Evolutionary conservation across 2,797 vertebrate genomes (phyloP).

Genomic region (Moxostoma hubbsi): DNA sequence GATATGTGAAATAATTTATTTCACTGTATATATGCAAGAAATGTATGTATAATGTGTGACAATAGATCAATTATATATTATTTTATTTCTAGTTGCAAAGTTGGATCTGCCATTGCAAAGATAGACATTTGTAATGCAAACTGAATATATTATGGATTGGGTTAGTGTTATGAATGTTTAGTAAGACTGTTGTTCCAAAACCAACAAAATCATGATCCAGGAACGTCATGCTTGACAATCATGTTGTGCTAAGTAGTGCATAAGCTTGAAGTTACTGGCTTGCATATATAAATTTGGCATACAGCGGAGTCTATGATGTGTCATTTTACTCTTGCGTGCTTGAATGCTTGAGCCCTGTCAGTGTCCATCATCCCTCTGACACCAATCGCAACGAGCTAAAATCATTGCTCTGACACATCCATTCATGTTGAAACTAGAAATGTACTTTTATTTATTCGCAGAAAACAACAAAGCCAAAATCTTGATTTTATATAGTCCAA

Average conservation of each 20-base stretch:
- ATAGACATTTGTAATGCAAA: not conserved
- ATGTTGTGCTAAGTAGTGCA: not conserved
- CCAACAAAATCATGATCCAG: not conserved
- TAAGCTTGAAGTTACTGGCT: not conserved
- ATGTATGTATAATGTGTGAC: too few relatives aligned
- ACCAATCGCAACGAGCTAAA: slow-evolving; percentile 17
- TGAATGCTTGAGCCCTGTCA: slow-evolving; percentile 3
- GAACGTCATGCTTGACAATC: not conserved
- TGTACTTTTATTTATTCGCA: too few relatives aligned
- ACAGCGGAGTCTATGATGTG: not conserved
- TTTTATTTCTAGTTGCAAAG: too few relatives aligned
- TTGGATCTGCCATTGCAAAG: too few relatives aligned
- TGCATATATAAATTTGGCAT: not conserved
- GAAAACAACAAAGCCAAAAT: too few relatives aligned
- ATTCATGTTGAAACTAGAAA: too few relatives aligned
- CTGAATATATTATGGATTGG: not conserved
- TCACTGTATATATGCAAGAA: too few relatives aligned
- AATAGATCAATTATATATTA: too few relatives aligned
- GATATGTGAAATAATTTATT: too few relatives aligned
- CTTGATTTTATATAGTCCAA: too few relatives aligned
- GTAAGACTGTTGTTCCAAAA: not conserved
- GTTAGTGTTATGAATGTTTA: not conserved
- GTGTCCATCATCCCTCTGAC: slow-evolving; percentile 27
- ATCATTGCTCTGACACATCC: slow-evolving; percentile 35
- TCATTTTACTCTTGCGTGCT: slow-evolving; percentile 3